phyloP scores from a whole-genome alignment of 2,797 vertebrate species.

The Lagodon rhomboides region DNA sequence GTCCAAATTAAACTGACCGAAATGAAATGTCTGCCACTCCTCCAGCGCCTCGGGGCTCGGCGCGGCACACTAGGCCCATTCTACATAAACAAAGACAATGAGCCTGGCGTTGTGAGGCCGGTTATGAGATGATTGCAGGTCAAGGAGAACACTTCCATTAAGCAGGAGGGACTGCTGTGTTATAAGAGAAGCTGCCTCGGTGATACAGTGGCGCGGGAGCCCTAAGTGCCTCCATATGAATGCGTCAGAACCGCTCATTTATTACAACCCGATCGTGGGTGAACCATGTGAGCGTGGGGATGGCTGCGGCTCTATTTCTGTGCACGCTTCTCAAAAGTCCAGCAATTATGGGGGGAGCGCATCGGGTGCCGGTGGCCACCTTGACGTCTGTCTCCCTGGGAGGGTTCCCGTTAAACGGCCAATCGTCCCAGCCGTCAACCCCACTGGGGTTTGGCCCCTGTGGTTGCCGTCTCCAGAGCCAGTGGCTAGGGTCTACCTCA shows the following conservation, averaged over 20 bases:
- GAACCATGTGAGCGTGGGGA: constrained; percentile 81
- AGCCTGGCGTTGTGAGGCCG: constrained; percentile 62
- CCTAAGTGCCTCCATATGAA: constrained; percentile 87
- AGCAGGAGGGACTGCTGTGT: constrained; percentile 76
- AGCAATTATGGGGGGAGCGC: constrained; percentile 87
- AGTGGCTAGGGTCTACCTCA: constrained; percentile 81
- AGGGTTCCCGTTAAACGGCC: constrained; percentile 81
- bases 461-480: constrained; percentile 76
- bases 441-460: constrained; percentile 81
- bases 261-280: constrained; percentile 87
- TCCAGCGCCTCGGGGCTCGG: constrained; percentile 49
- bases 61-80: constrained; percentile 32
- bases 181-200: constrained; percentile 80
- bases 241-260: constrained; percentile 85
- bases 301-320: constrained; percentile 86
- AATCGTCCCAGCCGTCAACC: constrained; percentile 76
- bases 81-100: constrained; percentile 78
- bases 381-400: constrained; percentile 88
- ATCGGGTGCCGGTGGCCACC: constrained; percentile 85
- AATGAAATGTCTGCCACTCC: constrained; percentile 63
- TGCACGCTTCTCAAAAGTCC: constrained; percentile 82
- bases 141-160: constrained; percentile 81
- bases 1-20: constrained; percentile 69
- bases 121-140: constrained; percentile 82
- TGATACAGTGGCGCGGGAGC: constrained; percentile 78